Conservation (phyloP, 2,113 vertebrate genomes). For the Glareola pratincola region DNA sequence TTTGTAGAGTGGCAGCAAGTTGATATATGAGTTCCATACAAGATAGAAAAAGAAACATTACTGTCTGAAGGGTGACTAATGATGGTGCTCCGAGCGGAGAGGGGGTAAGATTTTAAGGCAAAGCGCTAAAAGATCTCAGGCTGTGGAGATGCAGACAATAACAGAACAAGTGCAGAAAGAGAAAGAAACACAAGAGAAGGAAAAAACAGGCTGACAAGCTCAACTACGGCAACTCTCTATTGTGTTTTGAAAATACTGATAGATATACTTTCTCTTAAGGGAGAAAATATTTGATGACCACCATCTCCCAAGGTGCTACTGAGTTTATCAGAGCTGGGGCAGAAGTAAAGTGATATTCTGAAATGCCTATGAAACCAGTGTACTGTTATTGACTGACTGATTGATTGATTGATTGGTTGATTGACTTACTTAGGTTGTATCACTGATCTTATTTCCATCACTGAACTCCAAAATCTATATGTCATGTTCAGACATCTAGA, state of each 20-base stretch:
- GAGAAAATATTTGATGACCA: background rate
- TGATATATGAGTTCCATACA: background rate
- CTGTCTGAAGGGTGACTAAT: background rate
- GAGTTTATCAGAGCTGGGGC: background rate
- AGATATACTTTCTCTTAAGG: background rate
- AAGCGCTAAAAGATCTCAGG: background rate
- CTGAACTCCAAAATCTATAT: background rate
- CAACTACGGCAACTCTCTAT: background rate
- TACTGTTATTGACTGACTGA: background rate
- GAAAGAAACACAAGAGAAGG: background rate
- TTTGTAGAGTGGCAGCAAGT: background rate
- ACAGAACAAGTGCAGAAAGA: background rate
- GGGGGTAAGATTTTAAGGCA: background rate
- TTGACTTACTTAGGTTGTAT: background rate
- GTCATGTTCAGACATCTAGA: rapidly evolving
- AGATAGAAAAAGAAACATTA: background rate
- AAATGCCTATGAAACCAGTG: background rate
- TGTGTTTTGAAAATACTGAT: background rate
- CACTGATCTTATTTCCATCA: background rate
- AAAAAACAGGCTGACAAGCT: background rate
- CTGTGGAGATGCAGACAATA: background rate
- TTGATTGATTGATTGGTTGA: background rate
- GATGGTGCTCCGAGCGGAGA: background rate
- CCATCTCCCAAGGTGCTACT: background rate
- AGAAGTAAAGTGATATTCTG: background rate